These are phyloP conservation scores for Himalopsyche phryganea DNA, from an alignment of 1,140 invertebrate genomes.

Conservation along the genomic window DNA sequence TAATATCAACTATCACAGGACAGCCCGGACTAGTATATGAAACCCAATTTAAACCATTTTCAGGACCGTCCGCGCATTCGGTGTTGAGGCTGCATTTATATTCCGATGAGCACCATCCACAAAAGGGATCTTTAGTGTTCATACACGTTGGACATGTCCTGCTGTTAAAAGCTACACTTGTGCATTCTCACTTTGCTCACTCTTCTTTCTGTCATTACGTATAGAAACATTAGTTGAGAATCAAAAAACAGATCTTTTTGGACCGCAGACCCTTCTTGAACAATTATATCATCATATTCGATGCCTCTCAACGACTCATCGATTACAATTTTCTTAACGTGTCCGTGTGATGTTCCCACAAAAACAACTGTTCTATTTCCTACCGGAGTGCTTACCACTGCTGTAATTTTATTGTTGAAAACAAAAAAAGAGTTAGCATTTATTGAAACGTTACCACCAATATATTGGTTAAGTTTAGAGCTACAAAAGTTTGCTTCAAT, in stretches of 20 bases:
- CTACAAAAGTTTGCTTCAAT: slow-evolving; percentile 96
- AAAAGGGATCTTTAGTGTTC: slow-evolving; percentile 92
- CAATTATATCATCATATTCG: slow-evolving; percentile 85
- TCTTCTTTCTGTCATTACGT: slow-evolving; percentile 89
- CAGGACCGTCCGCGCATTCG: slow-evolving; percentile 87
- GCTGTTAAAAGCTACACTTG: slow-evolving; percentile 90
- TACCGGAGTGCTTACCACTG: slow-evolving; percentile 89
- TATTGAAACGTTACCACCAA: slow-evolving; percentile 89
- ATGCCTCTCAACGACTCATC: slow-evolving; percentile 78
- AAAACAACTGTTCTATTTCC: slow-evolving; percentile 96
- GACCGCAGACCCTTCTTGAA: slow-evolving; percentile 76
- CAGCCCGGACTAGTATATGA: slow-evolving; percentile 93
- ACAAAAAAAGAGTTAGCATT: slow-evolving; percentile 78
- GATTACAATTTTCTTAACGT: slow-evolving; percentile 93
- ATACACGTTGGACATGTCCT: slow-evolving; percentile 88
- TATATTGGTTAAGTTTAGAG: slow-evolving; percentile 89
- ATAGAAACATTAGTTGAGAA: slow-evolving; percentile 82
- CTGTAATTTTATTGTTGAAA: slow-evolving; percentile 77
- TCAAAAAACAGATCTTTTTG: slow-evolving; percentile 90
- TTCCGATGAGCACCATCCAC: slow-evolving; percentile 97
- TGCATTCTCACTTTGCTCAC: slow-evolving; percentile 93
- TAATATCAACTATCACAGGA: slow-evolving; percentile 90
- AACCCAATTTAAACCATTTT: slow-evolving; percentile 93
- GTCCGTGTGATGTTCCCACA: slow-evolving; percentile 84
- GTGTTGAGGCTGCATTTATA: slow-evolving; percentile 93